phyloP scores from a whole-genome alignment of 2,888 invertebrate genomes.

The Myopa tessellatipennis region DNA sequence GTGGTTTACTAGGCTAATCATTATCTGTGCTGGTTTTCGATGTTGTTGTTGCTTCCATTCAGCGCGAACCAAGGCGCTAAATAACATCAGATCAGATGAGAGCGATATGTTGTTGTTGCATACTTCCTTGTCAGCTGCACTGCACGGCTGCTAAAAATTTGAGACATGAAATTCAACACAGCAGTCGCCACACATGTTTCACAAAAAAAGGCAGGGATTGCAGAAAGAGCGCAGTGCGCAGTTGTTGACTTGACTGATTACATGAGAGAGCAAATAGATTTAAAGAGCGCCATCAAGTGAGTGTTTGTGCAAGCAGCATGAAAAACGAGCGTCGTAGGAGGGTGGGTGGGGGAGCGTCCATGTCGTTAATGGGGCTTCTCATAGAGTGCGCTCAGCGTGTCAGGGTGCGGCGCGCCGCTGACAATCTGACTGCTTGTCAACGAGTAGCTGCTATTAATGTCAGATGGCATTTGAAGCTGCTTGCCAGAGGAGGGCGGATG shows the following conservation, averaged over 20 bases:
- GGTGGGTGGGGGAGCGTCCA: neutral
- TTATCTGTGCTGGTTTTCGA: conserved; percentile 63
- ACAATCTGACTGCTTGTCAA: conserved; percentile 38
- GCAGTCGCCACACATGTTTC: neutral
- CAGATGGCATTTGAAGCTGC: conserved; percentile 34
- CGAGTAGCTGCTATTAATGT: conserved; percentile 41
- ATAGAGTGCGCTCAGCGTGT: conserved; percentile 13
- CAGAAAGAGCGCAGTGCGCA: neutral
- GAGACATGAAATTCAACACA: too few relatives aligned
- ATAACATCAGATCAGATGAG: neutral
- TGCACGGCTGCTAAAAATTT: neutral
- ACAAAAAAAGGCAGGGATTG: conserved; percentile 6
- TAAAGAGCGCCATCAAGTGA: too few relatives aligned
- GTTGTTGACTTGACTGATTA: conserved; percentile 2
- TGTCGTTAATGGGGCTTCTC: conserved; percentile 6
- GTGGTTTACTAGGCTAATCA: conserved; percentile 64
- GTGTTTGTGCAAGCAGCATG: too few relatives aligned
- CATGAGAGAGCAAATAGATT: neutral
- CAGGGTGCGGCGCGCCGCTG: conserved; percentile 20
- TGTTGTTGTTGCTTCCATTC: conserved; percentile 57
- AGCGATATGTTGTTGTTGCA: neutral
- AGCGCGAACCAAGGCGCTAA: conserved; percentile 42
- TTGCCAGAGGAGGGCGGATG: conserved; percentile 11
- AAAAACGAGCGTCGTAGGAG: neutral
- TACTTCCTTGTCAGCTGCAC: conserved; percentile 17